Base-by-base conservation (phyloP, 2,888 invertebrate genomes). In the Stenotaenia linearis region DNA sequence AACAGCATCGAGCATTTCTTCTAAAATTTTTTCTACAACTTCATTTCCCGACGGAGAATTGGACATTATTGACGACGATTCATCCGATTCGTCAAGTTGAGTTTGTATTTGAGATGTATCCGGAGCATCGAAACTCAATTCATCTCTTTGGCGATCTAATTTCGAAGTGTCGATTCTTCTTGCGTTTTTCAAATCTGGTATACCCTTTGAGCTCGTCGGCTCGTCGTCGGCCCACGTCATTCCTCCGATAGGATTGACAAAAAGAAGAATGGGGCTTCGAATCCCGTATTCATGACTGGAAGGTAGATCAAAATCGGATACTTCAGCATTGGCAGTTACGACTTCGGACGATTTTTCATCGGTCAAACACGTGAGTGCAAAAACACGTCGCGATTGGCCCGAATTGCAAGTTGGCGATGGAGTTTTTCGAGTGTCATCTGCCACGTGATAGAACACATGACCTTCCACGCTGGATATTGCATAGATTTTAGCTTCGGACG, bases 391-490 rank as follows among this genome's bases (percentile, higher is more conserved):
- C 7, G 76, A 74, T 18, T 50, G 56, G 10, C 74, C 4, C 0
- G 79, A 76, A 75, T 45, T 32, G 9, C 30, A 77, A 18, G 30
- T 15, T 6, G 45, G 45, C n/a, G 80, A 25, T 4, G 18, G 30
- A 3, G 75, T 21, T 21, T 30, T 21, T 30, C 78, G 61, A 10
- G 78, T 30, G 23, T 78, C 78, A 30, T 78, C 78, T 28, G 28
- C 56, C 81, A 88, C 85, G 82, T 88, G 88, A 83, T 87, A 87
- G 79, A 86, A 86, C 4, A 94, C 91, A 83, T 93, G 92, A 0
- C 94, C 94, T 83, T 92, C 92, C 32, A 93, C 92, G 74, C 91
- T 93, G 84, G 93, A 93, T 69, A 94, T 92, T 0, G 94, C 94
- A 84, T 92, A 93, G 15, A 94, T 92, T 84, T 91, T 92, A 9